Conservation (phyloP, 2,888 invertebrate genomes). For the Meteorus cinctellus region DNA sequence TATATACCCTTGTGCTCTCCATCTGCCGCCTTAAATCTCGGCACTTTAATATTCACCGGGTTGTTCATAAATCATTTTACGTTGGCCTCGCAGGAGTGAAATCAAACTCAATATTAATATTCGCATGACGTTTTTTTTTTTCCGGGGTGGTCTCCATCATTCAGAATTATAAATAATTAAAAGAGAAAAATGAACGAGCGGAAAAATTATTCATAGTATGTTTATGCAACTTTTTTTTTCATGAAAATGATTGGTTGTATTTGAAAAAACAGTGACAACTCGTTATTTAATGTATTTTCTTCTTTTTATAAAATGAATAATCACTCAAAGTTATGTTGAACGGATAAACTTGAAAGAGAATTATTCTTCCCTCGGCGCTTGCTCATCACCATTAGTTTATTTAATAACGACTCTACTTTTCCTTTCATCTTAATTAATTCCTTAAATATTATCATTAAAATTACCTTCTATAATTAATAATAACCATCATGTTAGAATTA, state of each 20-base stretch:
- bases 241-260: neutral
- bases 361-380: too few relatives aligned
- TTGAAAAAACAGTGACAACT: neutral
- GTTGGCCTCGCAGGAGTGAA: constrained; percentile 49
- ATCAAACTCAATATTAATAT: constrained; percentile 55
- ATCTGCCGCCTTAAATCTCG: constrained; percentile 54
- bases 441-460: neutral
- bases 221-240: neutral
- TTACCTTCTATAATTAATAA: neutral
- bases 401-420: neutral
- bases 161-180: too few relatives aligned
- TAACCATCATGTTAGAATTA: neutral
- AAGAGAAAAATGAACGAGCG: neutral
- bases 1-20: constrained; percentile 38
- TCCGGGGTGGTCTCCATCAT: constrained; percentile 49
- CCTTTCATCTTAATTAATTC: neutral
- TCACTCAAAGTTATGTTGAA: too few relatives aligned
- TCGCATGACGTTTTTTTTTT: constrained; percentile 42
- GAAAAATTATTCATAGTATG: constrained; percentile 2
- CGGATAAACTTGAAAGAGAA: too few relatives aligned
- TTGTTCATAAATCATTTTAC: constrained; percentile 54
- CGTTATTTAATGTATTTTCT: too few relatives aligned
- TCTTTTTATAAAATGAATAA: too few relatives aligned
- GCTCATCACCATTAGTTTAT: neutral
- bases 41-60: constrained; percentile 41